Evolutionary conservation across 2,113 vertebrate species (phyloP).

Genomic region (Hyla sarda): DNA sequence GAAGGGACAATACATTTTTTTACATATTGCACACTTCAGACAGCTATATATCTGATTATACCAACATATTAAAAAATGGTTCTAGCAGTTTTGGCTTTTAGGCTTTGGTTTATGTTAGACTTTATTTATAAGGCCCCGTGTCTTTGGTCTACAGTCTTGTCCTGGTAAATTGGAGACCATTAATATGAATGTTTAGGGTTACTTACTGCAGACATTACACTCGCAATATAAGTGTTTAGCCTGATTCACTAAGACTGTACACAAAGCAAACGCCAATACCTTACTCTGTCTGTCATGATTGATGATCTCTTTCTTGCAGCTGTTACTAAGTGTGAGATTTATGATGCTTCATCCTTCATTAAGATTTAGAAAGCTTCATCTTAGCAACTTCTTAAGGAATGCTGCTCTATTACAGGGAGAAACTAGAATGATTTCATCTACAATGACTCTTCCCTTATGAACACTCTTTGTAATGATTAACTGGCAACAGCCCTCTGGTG

Average conservation of each 20-base stretch:
- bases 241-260: slow-evolving; percentile 16
- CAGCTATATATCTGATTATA: too few relatives aligned
- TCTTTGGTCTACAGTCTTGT: too few relatives aligned
- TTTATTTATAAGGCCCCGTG: neutral
- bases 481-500: neutral
- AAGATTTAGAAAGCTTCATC: slow-evolving; percentile 32
- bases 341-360: slow-evolving; percentile 18
- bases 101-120: neutral
- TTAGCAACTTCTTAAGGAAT: slow-evolving; percentile 41
- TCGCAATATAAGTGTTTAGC: slow-evolving; percentile 5
- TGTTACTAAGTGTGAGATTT: slow-evolving; percentile 41
- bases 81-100: too few relatives aligned
- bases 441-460: neutral
- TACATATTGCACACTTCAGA: too few relatives aligned
- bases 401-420: neutral
- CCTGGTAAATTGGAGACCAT: too few relatives aligned
- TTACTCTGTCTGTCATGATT: slow-evolving; percentile 21
- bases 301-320: slow-evolving; percentile 9
- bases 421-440: slow-evolving; percentile 18
- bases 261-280: neutral
- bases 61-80: too few relatives aligned
- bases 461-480: neutral
- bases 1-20: too few relatives aligned
- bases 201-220: neutral
- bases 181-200: neutral